A percentile compares a stretch with the other conserved stretches of the same genome.
Conservation (phyloP, 1,140 invertebrate species). For the Hyphantria cunea region DNA sequence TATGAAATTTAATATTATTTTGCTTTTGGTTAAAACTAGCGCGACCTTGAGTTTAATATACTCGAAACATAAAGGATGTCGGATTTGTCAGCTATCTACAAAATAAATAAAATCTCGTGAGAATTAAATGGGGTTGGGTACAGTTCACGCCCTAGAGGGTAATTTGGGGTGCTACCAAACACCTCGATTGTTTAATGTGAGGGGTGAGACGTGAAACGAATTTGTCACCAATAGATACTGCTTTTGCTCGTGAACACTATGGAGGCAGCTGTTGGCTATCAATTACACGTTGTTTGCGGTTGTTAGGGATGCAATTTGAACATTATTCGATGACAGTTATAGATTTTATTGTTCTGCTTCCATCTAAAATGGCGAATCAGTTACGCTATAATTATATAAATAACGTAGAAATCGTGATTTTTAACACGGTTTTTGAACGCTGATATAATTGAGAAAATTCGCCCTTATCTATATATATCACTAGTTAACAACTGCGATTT, state of each 20-base stretch:
- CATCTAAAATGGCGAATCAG: slow-evolving; percentile 9
- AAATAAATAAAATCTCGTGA: slow-evolving; percentile 37
- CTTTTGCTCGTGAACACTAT: slow-evolving; percentile 38
- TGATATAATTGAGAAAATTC: too few relatives aligned
- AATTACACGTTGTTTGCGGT: slow-evolving; percentile 73
- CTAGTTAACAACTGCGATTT: too few relatives aligned
- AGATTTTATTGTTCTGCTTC: slow-evolving; percentile 50
- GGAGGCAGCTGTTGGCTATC: slow-evolving; percentile 66
- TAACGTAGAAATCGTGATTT: too few relatives aligned
- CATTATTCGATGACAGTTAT: slow-evolving; percentile 73
- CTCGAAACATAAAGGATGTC: neutral
- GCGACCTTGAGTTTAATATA: too few relatives aligned
- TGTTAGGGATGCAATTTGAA: slow-evolving; percentile 72
- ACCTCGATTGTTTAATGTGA: slow-evolving; percentile 51
- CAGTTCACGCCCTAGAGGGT: slow-evolving; percentile 59
- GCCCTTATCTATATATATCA: too few relatives aligned
- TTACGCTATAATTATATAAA: too few relatives aligned
- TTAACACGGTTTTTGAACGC: too few relatives aligned
- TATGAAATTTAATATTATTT: too few relatives aligned
- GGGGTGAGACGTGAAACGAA: slow-evolving; percentile 63
- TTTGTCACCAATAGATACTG: slow-evolving; percentile 68
- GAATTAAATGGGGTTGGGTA: slow-evolving; percentile 35
- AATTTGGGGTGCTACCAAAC: slow-evolving; percentile 47
- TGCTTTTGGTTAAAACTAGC: too few relatives aligned
- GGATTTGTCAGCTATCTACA: slow-evolving; percentile 13